Percentiles rank a stretch among this genome's conserved stretches.
These are phyloP conservation scores for Orientallactaga bullata DNA, from an alignment of 2,113 vertebrate species.

Conservation along the genomic window DNA sequence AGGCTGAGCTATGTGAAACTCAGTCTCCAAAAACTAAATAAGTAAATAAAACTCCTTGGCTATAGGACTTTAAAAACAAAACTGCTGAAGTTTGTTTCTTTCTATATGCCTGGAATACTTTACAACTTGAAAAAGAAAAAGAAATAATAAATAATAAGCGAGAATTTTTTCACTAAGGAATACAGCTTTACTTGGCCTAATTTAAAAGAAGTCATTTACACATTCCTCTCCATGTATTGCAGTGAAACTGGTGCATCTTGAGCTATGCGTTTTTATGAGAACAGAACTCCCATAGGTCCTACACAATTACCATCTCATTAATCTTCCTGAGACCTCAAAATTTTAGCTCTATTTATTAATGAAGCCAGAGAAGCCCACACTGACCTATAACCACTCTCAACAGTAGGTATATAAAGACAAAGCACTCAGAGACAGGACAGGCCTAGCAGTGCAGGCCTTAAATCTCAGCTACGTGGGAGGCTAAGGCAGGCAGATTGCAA, in stretches of 20 bases:
- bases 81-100: neutral
- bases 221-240: neutral
- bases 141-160: neutral
- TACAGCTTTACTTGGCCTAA: constrained; percentile 55
- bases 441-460: neutral
- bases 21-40: neutral
- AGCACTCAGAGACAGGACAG: neutral
- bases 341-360: constrained; percentile 73
- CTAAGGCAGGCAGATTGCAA: neutral
- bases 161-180: neutral
- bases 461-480: neutral
- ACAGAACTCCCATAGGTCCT: constrained; percentile 66
- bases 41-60: neutral
- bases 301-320: constrained; percentile 73
- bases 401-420: neutral
- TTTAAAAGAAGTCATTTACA: constrained; percentile 54
- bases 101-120: neutral
- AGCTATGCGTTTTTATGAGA: constrained; percentile 51
- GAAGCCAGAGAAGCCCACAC: constrained; percentile 19
- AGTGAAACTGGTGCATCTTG: constrained; percentile 65
- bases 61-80: neutral
- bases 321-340: constrained; percentile 58
- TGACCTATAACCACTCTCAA: constrained; percentile 41
- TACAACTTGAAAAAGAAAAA: constrained; percentile 18
- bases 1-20: too few relatives aligned